Evolutionary conservation across 2,888 invertebrate species (phyloP), one percentile per base, ranked within the genome.

Genomic region (Prosapia bicincta): DNA sequence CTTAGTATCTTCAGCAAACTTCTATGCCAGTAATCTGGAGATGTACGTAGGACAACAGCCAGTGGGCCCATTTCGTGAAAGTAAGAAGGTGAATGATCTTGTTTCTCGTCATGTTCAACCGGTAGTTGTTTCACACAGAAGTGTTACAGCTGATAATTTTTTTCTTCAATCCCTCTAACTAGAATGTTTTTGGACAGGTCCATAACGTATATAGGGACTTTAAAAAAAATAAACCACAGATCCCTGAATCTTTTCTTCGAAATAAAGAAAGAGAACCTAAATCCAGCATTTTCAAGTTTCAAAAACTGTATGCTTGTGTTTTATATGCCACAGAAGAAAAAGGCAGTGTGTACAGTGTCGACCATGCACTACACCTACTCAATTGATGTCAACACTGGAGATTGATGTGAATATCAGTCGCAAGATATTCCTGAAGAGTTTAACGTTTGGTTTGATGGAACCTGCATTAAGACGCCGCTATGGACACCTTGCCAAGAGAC

Each of bases 31-130:
- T 15, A 77, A 77, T 5, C 20, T 77, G 43, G 78, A 78, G 68
- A 69, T 77, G 20, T 78, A 77, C 25, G 66, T 69, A 20, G 77
- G 76, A 23, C 68, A 28, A 72, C 77, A 78, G 71, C 74, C 76
- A 10, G 15, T 68, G 15, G 77, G 78, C n/a, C 76, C 77, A 3
- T 78, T 70, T 38, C 20, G 69, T 23, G 70, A 32, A 69, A 78
- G 71, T 28, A 78, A 79, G 68, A 66, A 65, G 68, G 26, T 74
- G n/a, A 66, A 13, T 26, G 68, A 66, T 68, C 72, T 78, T 66
- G 77, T 74, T 9, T 69, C 71, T 74, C 66, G 74, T 25, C 23
- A 78, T 25, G 70, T 74, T 32, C 43, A 72, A 25, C 72, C 72
- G 3, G 26, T 66, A 15, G 28, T 9, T 0, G 23, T 66, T 0